phyloP scores from a whole-genome alignment of 1,140 invertebrate genomes.

The Mercenaria mercenaria region DNA sequence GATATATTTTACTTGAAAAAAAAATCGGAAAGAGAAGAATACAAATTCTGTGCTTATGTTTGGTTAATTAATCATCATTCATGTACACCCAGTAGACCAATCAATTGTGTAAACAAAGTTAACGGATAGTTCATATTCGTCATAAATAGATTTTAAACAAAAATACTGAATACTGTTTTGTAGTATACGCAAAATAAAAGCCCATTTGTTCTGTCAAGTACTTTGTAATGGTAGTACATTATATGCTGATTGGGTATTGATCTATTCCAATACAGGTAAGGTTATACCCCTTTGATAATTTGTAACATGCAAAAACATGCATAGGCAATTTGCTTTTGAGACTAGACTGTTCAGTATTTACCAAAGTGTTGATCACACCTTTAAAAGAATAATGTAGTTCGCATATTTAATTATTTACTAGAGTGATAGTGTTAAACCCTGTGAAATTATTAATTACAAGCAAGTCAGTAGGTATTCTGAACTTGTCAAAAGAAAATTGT shows the following conservation, averaged over 20 bases:
- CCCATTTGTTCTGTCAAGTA: background rate
- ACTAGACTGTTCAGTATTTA: background rate
- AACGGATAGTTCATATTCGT: background rate
- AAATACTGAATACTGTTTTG: background rate
- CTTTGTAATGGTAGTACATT: background rate
- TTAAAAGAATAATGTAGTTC: background rate
- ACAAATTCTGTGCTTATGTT: background rate
- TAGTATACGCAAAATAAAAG: background rate
- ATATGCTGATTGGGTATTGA: conserved; percentile 7
- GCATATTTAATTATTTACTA: background rate
- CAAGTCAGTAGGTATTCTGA: background rate
- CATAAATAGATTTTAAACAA: background rate
- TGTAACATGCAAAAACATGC: conserved; percentile 26
- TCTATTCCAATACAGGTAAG: conserved; percentile 5
- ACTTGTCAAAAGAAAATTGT: background rate
- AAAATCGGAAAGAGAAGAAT: too few species aligned
- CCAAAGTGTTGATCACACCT: background rate
- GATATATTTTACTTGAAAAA: too few species aligned
- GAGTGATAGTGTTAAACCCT: background rate
- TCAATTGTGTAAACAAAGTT: background rate
- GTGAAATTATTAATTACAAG: background rate
- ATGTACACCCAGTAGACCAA: background rate
- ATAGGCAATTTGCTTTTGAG: background rate
- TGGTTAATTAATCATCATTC: background rate
- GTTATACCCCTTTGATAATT: background rate